Base-by-base conservation (phyloP, 2,113 vertebrate genomes). In the Microcebus lehilahytsara region DNA sequence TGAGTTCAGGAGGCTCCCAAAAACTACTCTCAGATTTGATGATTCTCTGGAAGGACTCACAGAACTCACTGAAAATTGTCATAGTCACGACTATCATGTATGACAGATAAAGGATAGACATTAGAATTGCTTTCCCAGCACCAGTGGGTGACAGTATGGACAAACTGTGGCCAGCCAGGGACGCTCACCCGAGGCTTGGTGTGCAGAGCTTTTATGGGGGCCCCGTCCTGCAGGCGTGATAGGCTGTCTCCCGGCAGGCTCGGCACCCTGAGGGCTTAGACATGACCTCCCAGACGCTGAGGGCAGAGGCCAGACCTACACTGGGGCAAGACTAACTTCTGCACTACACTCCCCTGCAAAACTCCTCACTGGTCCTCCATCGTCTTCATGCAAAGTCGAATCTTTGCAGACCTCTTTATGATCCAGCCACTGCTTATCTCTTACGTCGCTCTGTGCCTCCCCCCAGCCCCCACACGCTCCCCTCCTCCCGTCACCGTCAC, bases 381-480 rank as follows among this genome's bases (percentile, higher is more conserved):
- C 6, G 20, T 27, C 46, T 42, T 25, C 46, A 6, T 2, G 27
- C 53, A 17, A n/a, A 42, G 58, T 3, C 37, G 9, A 9, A 22
- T 4, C 30, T 66, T 16, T 11, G 79, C n/a, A 37, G 69, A 78
- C 40, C 1, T 58, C 37, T 17, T 19, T 40, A 12, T 6, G 34
- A 62, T 2, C 32, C 9, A 8, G 0, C 42, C 32, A 30, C 58
- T n/a, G 67, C 58, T 13, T 6, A 0, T 46, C 56, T 72, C n/a
- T 46, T 2, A 0, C 25, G 14, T 13, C 5, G 0, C 1, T 11
- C 1, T 49, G 0, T 22, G 1, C 27, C 19, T 16, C 34, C 13
- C 8, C 6, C 37, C n/a, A 25, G 6, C 17, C 14, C 56, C 1
- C 8, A 0, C 1, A 5, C 4, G 2, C 25, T 3, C 5, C 60